A percentile compares a stretch with the other conserved stretches of the same genome.
Evolutionary conservation across 1,140 invertebrate species (phyloP).

Genomic region (Drosophila tropicalis): DNA sequence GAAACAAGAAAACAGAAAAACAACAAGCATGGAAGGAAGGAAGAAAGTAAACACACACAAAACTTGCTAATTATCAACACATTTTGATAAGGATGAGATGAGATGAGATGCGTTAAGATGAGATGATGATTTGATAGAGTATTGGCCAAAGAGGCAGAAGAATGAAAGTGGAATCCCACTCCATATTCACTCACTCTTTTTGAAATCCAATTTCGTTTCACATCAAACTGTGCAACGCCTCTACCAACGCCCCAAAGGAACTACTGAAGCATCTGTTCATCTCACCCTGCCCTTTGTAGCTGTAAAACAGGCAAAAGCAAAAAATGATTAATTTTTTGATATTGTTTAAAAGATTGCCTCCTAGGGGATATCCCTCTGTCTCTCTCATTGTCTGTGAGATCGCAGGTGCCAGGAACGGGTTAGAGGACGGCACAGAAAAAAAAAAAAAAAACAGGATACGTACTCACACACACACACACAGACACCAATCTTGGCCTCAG

Average conservation of each 20-base stretch:
- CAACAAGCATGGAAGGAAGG: not conserved
- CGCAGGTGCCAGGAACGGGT: constrained; percentile 63
- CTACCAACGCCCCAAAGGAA: constrained; percentile 73
- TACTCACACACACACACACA: not conserved
- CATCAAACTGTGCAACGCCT: constrained; percentile 78
- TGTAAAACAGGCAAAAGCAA: constrained; percentile 57
- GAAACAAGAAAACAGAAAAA: not conserved
- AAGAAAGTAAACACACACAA: constrained; percentile 56
- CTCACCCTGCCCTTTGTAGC: constrained; percentile 48
- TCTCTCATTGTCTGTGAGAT: not conserved
- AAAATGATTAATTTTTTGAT: constrained; percentile 82
- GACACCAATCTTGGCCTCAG: constrained; percentile 36
- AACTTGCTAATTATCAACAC: constrained; percentile 75
- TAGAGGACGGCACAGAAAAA: constrained; percentile 25
- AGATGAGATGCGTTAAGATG: not conserved
- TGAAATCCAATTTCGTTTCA: constrained; percentile 81
- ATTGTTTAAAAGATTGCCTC: constrained; percentile 69
- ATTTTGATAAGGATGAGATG: constrained; percentile 53
- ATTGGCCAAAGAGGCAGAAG: not conserved
- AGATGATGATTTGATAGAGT: constrained; percentile 19
- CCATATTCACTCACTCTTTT: constrained; percentile 5
- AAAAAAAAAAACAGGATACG: constrained; percentile 70
- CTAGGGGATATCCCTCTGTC: constrained; percentile 20
- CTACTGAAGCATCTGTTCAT: constrained; percentile 52
- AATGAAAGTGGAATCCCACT: constrained; percentile 18